Conservation (phyloP, 2,888 invertebrate species). For the Heliothis peltigera region DNA sequence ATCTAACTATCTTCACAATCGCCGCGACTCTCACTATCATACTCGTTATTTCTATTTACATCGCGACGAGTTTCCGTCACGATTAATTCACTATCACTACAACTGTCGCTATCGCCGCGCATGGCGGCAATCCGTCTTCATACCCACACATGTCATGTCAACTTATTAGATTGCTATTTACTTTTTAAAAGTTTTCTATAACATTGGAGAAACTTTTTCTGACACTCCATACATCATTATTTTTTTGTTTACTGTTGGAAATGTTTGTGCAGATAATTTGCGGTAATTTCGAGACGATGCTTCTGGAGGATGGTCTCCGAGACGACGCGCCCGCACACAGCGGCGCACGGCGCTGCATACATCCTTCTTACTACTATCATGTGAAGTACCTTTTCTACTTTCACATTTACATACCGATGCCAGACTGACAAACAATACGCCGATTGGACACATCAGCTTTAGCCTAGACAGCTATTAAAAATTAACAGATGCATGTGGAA, state of each 20-base stretch:
- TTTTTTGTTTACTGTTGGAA: not conserved
- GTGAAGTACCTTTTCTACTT: slow-evolving; percentile 70
- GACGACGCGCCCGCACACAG: slow-evolving; percentile 73
- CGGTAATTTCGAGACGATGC: slow-evolving; percentile 76
- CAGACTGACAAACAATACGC: slow-evolving; percentile 51
- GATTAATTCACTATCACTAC: slow-evolving; percentile 44
- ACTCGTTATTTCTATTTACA: slow-evolving; percentile 43
- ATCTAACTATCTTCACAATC: slow-evolving; percentile 35
- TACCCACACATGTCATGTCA: not conserved
- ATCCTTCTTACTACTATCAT: slow-evolving; percentile 86
- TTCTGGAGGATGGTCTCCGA: slow-evolving; percentile 71
- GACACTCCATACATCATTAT: not conserved
- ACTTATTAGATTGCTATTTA: not conserved
- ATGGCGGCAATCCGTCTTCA: slow-evolving; percentile 12
- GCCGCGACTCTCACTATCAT: slow-evolving; percentile 48
- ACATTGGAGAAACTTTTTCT: slow-evolving; percentile 6
- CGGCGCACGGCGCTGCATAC: slow-evolving; percentile 78
- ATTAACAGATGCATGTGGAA: slow-evolving; percentile 71
- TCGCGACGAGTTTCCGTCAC: slow-evolving; percentile 25
- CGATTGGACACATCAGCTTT: slow-evolving; percentile 25
- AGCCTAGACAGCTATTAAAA: slow-evolving; percentile 43
- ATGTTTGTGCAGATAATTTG: slow-evolving; percentile 76
- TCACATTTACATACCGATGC: slow-evolving; percentile 60
- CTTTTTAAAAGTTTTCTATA: not conserved
- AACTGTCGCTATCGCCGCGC: slow-evolving; percentile 20